Base-by-base conservation (phyloP, 2,797 vertebrate species). In the Acanthurus lineatus region DNA sequence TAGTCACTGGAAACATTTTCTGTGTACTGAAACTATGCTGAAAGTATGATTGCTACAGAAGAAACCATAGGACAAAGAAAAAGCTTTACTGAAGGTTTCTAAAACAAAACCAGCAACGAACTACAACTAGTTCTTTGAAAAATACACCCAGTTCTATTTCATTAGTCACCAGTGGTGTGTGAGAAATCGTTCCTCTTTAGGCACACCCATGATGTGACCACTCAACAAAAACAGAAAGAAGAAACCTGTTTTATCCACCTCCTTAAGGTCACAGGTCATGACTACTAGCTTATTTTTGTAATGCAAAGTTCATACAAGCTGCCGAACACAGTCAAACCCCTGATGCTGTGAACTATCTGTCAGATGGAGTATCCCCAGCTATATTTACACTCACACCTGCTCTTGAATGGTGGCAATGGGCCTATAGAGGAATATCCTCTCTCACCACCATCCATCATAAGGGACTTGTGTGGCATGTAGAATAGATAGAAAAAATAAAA, bases 361-460 rank as follows among this genome's bases (percentile, higher is more conserved):
- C 35, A 38, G 62, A 60, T 67, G 71, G 83, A 74, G 75, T 57
- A 81, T 78, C 71, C 74, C 58, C 14, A 0, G 58, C 77, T 90
- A 85, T 78, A 90, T 85, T 77, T 84, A 83, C 76, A 81, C 72
- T 63, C 82, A 83, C 85, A 88, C 80, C 86, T 85, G 88, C 81
- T 91, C 32, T 67, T 60, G 32, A 58, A 77, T 61, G 57, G 67
- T 71, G 69, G 70, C 70, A 78, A 58, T 69, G 49, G 59, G 61
- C 69, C 40, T 42, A 77, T 28, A 73, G 17, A 74, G 69, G 20
- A 84, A 47, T 60, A 73, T 47, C 22, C 12, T 40, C 52, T 45
- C 51, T 60, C 51, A 32, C 57, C 19, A 45, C 16, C 73, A 86
- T 60, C 79, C 58, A 84, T 77, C 68, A 74, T 66, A 9, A 61